These are phyloP conservation scores for cat (Felis catus) DNA, from an alignment of 2,113 vertebrate species.

Conservation along the genomic window DNA sequence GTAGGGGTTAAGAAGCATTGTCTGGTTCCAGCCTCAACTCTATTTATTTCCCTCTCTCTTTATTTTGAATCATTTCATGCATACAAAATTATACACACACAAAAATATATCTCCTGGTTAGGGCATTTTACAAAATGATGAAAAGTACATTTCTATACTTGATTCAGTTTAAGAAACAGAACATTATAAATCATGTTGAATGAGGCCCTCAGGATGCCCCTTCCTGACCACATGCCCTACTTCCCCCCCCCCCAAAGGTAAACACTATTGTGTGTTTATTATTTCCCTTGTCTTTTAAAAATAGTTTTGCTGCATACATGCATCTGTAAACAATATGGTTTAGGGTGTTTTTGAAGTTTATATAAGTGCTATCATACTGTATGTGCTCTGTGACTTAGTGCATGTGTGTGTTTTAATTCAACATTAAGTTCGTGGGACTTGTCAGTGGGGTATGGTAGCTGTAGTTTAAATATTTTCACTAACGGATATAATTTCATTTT, in stretches of 20 bases:
- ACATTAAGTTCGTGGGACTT: neutral
- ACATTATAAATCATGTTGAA: neutral
- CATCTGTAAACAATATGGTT: neutral
- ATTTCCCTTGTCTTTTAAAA: neutral
- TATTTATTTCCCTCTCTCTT: neutral
- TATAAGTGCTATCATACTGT: neutral
- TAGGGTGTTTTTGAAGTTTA: slow-evolving; percentile 22
- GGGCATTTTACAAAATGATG: neutral
- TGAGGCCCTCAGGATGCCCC: neutral
- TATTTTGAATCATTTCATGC: neutral
- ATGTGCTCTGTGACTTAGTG: neutral
- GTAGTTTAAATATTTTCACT: neutral
- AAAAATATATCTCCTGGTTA: neutral
- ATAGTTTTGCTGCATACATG: neutral
- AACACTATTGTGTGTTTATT: neutral
- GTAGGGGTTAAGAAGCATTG: neutral
- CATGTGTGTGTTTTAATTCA: neutral
- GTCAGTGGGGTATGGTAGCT: neutral
- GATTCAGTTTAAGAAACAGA: slow-evolving; percentile 9
- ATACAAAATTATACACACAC: neutral
- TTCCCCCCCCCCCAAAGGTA: neutral
- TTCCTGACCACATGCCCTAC: neutral
- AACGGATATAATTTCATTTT: neutral
- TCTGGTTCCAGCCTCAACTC: neutral
- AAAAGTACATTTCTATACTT: neutral